These are phyloP conservation scores for Luscinia luscinia DNA, from an alignment of 2,797 vertebrate species.

Conservation along the genomic window DNA sequence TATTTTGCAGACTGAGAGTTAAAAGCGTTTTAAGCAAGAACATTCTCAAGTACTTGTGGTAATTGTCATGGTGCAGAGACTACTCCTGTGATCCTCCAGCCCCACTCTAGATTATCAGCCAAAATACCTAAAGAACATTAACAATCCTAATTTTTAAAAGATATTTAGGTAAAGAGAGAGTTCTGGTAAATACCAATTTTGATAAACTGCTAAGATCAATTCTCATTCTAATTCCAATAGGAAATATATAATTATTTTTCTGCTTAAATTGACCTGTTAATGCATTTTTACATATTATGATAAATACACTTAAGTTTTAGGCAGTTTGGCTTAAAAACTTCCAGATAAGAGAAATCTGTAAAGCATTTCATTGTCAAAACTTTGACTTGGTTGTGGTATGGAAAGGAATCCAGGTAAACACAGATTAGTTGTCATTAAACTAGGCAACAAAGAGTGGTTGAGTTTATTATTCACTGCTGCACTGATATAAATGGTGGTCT, in stretches of 20 bases:
- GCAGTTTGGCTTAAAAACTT: not conserved
- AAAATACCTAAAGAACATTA: not conserved
- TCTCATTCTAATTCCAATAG: not conserved
- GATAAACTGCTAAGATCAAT: not conserved
- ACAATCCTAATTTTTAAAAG: not conserved
- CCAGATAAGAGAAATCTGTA: not conserved
- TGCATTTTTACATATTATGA: not conserved
- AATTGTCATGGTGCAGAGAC: not conserved
- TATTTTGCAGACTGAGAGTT: not conserved
- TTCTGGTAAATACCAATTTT: not conserved
- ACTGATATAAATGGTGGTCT: not conserved
- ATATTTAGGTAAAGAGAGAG: not conserved
- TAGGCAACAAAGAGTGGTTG: not conserved
- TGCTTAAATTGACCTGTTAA: not conserved
- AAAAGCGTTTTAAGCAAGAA: not conserved
- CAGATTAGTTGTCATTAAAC: not conserved
- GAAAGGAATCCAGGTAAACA: not conserved
- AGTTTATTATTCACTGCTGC: not conserved
- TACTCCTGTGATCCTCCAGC: not conserved
- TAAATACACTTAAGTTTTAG: not conserved
- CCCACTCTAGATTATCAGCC: not conserved
- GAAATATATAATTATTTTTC: not conserved
- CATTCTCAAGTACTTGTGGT: fast-evolving
- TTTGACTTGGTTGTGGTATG: not conserved
- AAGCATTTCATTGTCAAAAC: not conserved